Evolutionary conservation across 2,888 invertebrate species (phyloP).

Genomic region (Cerceris rybyensis): DNA sequence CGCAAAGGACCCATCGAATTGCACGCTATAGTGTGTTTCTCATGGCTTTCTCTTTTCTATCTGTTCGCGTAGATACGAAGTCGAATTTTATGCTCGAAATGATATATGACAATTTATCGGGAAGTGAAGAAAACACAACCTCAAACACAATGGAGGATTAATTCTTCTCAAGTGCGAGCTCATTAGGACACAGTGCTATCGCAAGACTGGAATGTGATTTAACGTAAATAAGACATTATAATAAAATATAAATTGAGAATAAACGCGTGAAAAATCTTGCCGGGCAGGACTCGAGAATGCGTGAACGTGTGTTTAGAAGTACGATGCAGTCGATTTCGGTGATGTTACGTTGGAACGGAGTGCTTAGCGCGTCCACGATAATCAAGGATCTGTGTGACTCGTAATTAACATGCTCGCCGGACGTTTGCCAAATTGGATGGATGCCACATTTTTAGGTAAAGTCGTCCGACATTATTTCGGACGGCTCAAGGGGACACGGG

Average conservation of each 20-base stretch:
- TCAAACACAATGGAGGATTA: background rate
- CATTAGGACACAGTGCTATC: background rate
- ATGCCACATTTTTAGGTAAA: constrained; percentile 27
- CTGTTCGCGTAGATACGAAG: background rate
- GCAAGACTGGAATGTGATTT: constrained; percentile 10
- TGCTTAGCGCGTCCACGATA: constrained; percentile 19
- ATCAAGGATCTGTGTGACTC: constrained; percentile 35
- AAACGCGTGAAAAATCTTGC: background rate
- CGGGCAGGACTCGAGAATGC: constrained; percentile 13
- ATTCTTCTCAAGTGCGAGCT: background rate
- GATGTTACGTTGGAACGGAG: constrained; percentile 28
- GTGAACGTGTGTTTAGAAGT: constrained; percentile 50
- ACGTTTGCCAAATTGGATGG: constrained; percentile 32
- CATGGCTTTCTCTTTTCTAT: background rate
- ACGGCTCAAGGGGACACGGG: background rate
- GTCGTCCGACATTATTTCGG: background rate
- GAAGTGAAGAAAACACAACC: background rate
- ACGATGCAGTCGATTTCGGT: constrained; percentile 44
- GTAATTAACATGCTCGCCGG: constrained; percentile 14
- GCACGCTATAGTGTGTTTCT: background rate
- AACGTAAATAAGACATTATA: background rate
- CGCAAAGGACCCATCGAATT: background rate
- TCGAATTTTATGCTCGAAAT: background rate
- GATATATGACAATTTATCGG: background rate
- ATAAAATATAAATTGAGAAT: background rate